Base-by-base conservation (phyloP, 2,888 invertebrate genomes). In the Synanthedon formicaeformis region DNA sequence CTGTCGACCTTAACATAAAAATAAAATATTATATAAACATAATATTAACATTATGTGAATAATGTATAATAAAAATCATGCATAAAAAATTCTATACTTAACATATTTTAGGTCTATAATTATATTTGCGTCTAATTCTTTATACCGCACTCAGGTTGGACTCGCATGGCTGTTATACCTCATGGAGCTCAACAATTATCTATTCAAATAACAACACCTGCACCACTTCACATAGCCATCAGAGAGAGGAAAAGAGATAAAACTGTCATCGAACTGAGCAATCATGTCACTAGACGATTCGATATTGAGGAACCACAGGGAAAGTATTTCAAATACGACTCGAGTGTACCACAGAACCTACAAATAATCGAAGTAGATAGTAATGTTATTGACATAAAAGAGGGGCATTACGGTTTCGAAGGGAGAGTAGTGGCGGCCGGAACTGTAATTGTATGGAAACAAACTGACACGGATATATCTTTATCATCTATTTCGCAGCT, bases 321-420 rank as follows among this genome's bases (percentile, higher is more conserved):
- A 60, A 78, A 77, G 56, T 84, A 86, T 58, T 69, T 85, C 58
- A 85, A 82, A 63, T 86, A 86, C 62, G 85, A 86, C 45, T 80
- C 81, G 0, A 78, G 71, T 51, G 80, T 81, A 23, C 86, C 86
- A 1, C 82, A 84, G 60, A 87, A 85, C 55, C 60, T 86, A n/a
- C 82, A 81, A 57, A 85, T 87, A 23, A 68, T 86, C 41, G 81
- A 86, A 60, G 75, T 86, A 12, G 80, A 85, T 57, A 83, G 71
- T 56, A 77, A 84, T 50, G 75, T 85, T 4, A 81, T 83, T 58
- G 81, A 85, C 57, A 78, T 83, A 48, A 82, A 78, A 56, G 85
- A 85, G 55, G 75, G 67, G 1, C 69, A 66, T 12, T 70, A 60
- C 48, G 70, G 71, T 2, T 75, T 70, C 65, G 81, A 82, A 55